A percentile compares a stretch with the other conserved stretches of the same genome.
Conservation (phyloP, 2,797 vertebrate genomes). For the Rhinoraja longicauda region DNA sequence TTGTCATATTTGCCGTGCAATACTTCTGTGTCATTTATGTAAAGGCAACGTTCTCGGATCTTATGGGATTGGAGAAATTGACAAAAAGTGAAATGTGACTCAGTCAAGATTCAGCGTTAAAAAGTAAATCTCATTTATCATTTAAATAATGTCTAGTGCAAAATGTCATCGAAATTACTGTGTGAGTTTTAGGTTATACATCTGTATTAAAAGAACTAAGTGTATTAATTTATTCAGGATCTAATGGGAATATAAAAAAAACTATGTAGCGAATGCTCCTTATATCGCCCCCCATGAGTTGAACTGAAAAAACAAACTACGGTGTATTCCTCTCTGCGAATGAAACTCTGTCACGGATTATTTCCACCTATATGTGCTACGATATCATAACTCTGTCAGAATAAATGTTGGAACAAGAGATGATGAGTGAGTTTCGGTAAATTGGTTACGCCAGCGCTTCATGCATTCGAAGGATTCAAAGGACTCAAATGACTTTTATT, state of each 20-base stretch:
- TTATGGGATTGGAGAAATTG: conserved; percentile 41
- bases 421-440: conserved; percentile 46
- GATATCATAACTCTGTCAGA: conserved; percentile 51
- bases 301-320: conserved; percentile 44
- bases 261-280: conserved; percentile 48
- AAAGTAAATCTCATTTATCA: conserved; percentile 49
- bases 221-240: conserved; percentile 55
- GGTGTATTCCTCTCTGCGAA: conserved; percentile 44
- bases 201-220: conserved; percentile 55
- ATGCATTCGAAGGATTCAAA: conserved; percentile 39
- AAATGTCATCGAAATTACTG: conserved; percentile 58
- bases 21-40: conserved; percentile 47
- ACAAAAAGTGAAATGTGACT: conserved; percentile 43
- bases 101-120: conserved; percentile 45
- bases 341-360: conserved; percentile 46
- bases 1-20: conserved; percentile 52
- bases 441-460: neutral
- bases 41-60: conserved; percentile 56
- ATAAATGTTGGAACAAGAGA: conserved; percentile 47
- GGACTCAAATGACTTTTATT: neutral
- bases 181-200: conserved; percentile 55
- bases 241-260: conserved; percentile 45
- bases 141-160: conserved; percentile 60
- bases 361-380: conserved; percentile 48
- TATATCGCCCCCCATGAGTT: conserved; percentile 47